Evolutionary conservation across 2,888 invertebrate genomes (phyloP).

Genomic region (Molanna angustata): DNA sequence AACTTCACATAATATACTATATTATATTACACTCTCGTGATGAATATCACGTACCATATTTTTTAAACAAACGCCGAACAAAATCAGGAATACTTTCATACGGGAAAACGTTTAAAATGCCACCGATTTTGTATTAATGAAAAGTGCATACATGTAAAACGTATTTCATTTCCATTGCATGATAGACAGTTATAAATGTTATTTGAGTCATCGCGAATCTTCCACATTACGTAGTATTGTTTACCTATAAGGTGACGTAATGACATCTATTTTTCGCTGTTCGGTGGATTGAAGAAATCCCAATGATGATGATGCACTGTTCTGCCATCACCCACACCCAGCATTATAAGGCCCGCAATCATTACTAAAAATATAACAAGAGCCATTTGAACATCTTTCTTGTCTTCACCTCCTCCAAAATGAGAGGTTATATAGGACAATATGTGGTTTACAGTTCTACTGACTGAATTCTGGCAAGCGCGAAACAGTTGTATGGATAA

Average conservation of each 20-base stretch:
- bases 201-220: too few species aligned
- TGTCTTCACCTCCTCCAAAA: conserved; percentile 61
- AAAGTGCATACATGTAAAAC: too few species aligned
- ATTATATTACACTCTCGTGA: too few species aligned
- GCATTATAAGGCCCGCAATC: conserved; percentile 72
- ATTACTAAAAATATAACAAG: conserved; percentile 76
- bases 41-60: too few species aligned
- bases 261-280: conserved; percentile 46
- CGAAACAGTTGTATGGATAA: conserved; percentile 67
- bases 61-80: too few species aligned
- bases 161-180: too few species aligned
- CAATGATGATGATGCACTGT: conserved; percentile 80
- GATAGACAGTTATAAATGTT: too few species aligned
- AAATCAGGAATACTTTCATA: too few species aligned
- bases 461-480: conserved; percentile 65
- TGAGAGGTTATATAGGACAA: conserved; percentile 63
- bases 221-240: background rate
- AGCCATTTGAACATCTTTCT: conserved; percentile 72
- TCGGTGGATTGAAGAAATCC: conserved; percentile 86
- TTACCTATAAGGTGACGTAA: background rate
- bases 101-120: too few species aligned
- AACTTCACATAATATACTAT: too few species aligned
- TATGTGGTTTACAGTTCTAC: conserved; percentile 65
- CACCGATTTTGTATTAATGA: background rate
- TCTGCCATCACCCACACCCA: conserved; percentile 68